Conservation (phyloP, 2,888 invertebrate genomes). For the Pseudococcus jackbeardsleyi region DNA sequence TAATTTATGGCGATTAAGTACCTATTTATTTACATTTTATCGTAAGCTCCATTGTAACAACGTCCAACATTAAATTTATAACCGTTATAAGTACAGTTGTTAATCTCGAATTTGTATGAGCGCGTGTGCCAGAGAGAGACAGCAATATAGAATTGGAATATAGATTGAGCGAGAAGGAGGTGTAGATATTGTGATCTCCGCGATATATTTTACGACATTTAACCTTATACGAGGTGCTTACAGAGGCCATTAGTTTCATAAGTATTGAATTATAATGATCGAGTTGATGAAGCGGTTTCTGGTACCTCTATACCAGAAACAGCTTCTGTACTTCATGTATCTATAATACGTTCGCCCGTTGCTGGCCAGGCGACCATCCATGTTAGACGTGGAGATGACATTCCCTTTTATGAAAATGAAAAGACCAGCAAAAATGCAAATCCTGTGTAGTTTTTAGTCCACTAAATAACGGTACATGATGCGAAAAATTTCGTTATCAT, state of each 20-base stretch:
- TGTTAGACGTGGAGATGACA: background rate
- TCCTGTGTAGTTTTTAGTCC: background rate
- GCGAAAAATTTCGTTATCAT: conserved; percentile 26
- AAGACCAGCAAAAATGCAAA: conserved; percentile 2
- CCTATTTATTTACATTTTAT: background rate
- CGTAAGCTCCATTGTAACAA: background rate
- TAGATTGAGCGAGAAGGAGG: background rate
- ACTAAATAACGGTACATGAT: background rate
- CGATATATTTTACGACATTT: conserved; percentile 8
- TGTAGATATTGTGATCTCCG: background rate
- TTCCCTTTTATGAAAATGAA: conserved; percentile 1
- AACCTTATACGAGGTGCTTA: conserved; percentile 10
- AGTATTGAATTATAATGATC: conserved; percentile 2
- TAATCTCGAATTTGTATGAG: background rate
- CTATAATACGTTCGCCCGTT: background rate
- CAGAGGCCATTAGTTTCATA: conserved; percentile 10
- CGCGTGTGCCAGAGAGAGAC: background rate
- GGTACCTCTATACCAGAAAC: background rate
- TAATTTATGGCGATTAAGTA: background rate
- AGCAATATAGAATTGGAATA: background rate
- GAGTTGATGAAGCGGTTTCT: background rate
- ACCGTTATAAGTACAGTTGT: background rate
- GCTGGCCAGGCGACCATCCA: background rate
- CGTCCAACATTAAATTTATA: background rate
- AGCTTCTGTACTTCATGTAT: background rate